Conservation (phyloP, 2,888 invertebrate genomes). For the Dusona sp. region DNA sequence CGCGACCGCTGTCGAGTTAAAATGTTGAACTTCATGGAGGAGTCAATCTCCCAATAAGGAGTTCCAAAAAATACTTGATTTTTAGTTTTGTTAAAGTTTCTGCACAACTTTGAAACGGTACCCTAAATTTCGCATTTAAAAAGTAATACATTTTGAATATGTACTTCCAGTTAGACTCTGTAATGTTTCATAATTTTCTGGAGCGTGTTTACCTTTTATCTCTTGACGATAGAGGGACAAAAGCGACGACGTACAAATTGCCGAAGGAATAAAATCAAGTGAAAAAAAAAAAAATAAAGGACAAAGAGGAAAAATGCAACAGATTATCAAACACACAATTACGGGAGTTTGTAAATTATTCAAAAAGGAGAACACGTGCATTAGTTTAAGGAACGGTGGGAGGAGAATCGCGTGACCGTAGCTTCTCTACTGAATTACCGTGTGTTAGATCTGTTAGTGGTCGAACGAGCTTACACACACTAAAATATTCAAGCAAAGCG, state of each 20-base stretch:
- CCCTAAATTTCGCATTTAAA: neutral
- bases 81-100: neutral
- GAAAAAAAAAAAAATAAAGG: neutral
- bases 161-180: neutral
- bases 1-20: too few species aligned
- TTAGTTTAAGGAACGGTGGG: conserved; percentile 15
- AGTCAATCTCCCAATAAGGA: too few species aligned
- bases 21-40: too few species aligned
- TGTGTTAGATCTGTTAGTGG: conserved; percentile 31
- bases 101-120: neutral
- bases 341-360: conserved; percentile 34
- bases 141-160: neutral
- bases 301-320: conserved; percentile 7
- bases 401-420: conserved; percentile 60
- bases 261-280: neutral
- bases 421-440: conserved; percentile 60
- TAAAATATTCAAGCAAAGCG: conserved; percentile 25
- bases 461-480: conserved; percentile 36
- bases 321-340: conserved; percentile 48
- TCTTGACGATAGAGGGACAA: neutral
- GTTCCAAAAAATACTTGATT: neutral
- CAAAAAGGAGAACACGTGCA: conserved; percentile 28
- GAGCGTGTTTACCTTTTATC: conserved; percentile 6
- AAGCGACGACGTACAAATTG: conserved; percentile 57
- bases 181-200: neutral